Percentiles rank a stretch among this genome's conserved stretches.
Evolutionary conservation across 2,797 vertebrate genomes (phyloP).

Genomic region (Oreonectes daqikongensis): DNA sequence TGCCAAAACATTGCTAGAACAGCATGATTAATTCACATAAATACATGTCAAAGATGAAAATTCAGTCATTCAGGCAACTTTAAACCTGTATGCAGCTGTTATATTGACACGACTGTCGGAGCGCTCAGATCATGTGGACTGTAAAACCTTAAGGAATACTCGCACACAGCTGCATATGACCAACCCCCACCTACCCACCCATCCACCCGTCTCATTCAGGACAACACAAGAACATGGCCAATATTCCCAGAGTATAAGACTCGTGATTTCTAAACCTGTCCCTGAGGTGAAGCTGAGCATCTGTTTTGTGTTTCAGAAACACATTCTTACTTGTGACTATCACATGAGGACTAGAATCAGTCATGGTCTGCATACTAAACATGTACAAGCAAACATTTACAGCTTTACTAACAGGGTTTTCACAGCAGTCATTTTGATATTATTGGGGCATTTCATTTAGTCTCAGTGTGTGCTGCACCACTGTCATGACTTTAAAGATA

Average conservation of each 20-base stretch:
- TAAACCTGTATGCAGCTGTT: too few relatives aligned
- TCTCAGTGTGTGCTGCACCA: too few relatives aligned
- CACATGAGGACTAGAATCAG: background rate
- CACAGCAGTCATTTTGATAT: too few relatives aligned
- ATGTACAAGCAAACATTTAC: background rate
- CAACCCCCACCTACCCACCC: background rate
- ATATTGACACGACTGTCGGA: too few relatives aligned
- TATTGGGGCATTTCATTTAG: too few relatives aligned
- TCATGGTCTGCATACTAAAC: background rate
- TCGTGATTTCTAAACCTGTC: background rate
- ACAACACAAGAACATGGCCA: background rate
- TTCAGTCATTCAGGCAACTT: too few relatives aligned
- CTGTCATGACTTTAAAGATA: too few relatives aligned
- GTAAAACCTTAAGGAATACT: background rate
- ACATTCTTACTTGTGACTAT: constrained; percentile 31
- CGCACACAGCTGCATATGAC: constrained; percentile 2
- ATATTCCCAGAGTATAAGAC: background rate
- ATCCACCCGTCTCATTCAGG: too few relatives aligned
- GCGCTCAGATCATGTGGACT: background rate
- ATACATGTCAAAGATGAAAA: background rate
- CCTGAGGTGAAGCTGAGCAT: background rate
- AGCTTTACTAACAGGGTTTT: too few relatives aligned
- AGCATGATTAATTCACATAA: background rate
- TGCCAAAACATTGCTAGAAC: too few relatives aligned
- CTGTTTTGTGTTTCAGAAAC: background rate